Base-by-base conservation (phyloP, 2,113 vertebrate genomes). In the Crypturellus undulatus region DNA sequence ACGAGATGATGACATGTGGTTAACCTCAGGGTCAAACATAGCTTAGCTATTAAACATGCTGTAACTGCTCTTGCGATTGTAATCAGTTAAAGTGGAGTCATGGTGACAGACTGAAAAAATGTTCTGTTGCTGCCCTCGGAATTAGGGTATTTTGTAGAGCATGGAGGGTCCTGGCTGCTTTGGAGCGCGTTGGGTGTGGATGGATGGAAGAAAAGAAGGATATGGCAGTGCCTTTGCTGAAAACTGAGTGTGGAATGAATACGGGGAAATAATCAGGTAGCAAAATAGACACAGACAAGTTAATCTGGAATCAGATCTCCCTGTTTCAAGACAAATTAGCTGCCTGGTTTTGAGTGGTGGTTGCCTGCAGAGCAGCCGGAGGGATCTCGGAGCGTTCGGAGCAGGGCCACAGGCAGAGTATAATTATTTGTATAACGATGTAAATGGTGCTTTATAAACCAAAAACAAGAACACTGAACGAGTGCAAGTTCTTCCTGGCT, bases 271-370 rank as follows among this genome's bases (percentile, higher is more conserved):
- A 60, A 28, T 34, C 36, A 25, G 40, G 20, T 3, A 75, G 78
- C 54, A 54, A 87, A 73, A 56, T 70, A 73, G 1, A 22, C 62
- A 47, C 4, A 72, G 34, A 26, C 16, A 28, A 82, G 63, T 92
- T 52, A 32, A 59, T 62, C 77, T 18, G n/a, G 45, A 60, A 10
- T 54, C 15, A 49, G 5, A 3, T 30, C 24, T 7, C 84, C 5
- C 84, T 24, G 45, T 6, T 63, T 2, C 20, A 12, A 56, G 76
- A 45, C 20, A 21, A 24, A 49, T 0, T 4, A 1, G 24, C 64
- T 59, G 89, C 77, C 63, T 18, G 17, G 24, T 36, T 20, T 38
- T 0, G 0, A 14, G 60, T 1, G 0, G 38, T 0, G 14, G 22
- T 28, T 54, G 58, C 20, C 0, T 30, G 62, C 76, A 0, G 43